Percentiles rank a stretch among this genome's conserved stretches.
Conservation (phyloP, 1,140 invertebrate genomes). For the Bombus waltoni region DNA sequence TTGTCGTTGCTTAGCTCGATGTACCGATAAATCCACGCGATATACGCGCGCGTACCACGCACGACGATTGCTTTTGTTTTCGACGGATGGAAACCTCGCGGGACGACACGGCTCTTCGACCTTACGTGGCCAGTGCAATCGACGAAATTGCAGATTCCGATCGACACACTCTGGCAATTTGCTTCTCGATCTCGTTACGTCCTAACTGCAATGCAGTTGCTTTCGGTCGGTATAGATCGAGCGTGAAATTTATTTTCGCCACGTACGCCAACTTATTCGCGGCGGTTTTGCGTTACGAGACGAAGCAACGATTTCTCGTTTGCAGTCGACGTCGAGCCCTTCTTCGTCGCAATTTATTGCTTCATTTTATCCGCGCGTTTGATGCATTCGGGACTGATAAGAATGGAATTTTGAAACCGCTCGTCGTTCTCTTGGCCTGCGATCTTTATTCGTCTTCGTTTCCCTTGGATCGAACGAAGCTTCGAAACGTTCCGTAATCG, state of each 20-base stretch:
- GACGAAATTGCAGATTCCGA: constrained; percentile 49
- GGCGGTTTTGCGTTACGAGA: too few species aligned
- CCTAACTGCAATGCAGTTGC: background rate
- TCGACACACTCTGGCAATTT: constrained; percentile 29
- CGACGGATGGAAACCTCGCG: constrained; percentile 17
- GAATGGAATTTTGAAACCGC: too few species aligned
- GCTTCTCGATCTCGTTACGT: constrained; percentile 35
- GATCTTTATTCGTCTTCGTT: too few species aligned
- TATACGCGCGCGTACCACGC: background rate
- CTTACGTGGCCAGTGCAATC: constrained; percentile 37
- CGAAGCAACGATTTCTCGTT: too few species aligned
- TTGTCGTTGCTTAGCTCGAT: constrained; percentile 21
- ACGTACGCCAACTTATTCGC: too few species aligned
- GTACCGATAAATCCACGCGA: constrained; percentile 33
- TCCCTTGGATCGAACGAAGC: too few species aligned
- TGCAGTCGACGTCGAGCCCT: too few species aligned
- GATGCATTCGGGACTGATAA: too few species aligned
- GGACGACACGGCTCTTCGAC: constrained; percentile 50
- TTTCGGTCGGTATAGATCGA: background rate
- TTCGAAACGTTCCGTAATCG: too few species aligned
- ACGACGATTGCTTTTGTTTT: constrained; percentile 42
- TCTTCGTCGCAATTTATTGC: too few species aligned
- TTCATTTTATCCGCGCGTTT: too few species aligned
- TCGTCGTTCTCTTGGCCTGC: too few species aligned
- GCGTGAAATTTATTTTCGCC: constrained; percentile 15